These are phyloP conservation scores for Epirrhoe tristata DNA, from an alignment of 2,888 invertebrate species.

Conservation along the genomic window DNA sequence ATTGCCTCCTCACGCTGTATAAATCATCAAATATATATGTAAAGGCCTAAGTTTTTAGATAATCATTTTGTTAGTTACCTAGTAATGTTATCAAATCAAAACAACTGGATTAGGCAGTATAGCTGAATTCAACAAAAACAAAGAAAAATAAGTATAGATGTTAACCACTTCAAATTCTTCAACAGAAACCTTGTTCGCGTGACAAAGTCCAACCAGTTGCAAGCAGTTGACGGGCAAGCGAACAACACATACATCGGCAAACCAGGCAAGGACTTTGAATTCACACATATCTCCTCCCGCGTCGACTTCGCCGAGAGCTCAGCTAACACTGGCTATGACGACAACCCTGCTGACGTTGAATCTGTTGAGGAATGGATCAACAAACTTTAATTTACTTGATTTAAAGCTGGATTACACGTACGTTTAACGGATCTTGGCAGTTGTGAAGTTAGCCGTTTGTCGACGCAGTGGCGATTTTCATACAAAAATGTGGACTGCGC, in stretches of 20 bases:
- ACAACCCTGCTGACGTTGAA: conserved; percentile 87
- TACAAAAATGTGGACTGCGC: too few species aligned
- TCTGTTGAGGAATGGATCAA: conserved; percentile 90
- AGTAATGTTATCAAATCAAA: too few species aligned
- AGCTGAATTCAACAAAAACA: too few species aligned
- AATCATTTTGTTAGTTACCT: too few species aligned
- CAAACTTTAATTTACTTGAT: conserved; percentile 71
- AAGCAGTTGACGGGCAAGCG: conserved; percentile 88
- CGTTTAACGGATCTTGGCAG: neutral
- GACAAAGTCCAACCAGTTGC: conserved; percentile 93
- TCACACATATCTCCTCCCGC: conserved; percentile 88
- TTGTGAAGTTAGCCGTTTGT: neutral
- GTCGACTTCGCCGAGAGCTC: conserved; percentile 90
- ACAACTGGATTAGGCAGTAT: too few species aligned
- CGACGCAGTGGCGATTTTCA: too few species aligned
- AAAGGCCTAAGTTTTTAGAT: too few species aligned
- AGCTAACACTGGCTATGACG: conserved; percentile 83
- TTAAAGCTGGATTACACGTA: neutral
- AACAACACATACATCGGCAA: conserved; percentile 90
- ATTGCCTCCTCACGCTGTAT: too few species aligned
- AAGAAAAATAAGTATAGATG: too few species aligned
- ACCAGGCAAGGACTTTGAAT: conserved; percentile 93
- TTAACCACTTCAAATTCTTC: neutral
- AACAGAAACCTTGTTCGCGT: conserved; percentile 93
- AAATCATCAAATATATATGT: too few species aligned